A percentile compares a stretch with the other conserved stretches of the same genome.
These are phyloP conservation scores for Oenanthe oenanthe DNA, from an alignment of 2,113 vertebrate genomes.

Conservation along the genomic window DNA sequence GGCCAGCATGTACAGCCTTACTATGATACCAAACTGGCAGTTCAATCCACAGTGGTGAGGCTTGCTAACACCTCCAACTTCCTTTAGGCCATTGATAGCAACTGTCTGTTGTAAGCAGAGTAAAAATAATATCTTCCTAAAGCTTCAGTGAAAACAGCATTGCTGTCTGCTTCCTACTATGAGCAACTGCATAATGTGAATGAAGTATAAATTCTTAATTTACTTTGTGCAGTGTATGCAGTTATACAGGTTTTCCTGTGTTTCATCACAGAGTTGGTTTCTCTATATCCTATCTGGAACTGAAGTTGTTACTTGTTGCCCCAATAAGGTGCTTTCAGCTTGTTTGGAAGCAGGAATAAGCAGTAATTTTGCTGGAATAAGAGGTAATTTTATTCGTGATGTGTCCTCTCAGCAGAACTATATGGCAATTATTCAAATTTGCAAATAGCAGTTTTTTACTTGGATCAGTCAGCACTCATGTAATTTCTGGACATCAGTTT, in stretches of 20 bases:
- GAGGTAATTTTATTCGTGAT: not conserved
- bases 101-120: not conserved
- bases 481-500: not conserved
- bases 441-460: not conserved
- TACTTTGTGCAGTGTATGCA: not conserved
- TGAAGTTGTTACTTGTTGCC: not conserved
- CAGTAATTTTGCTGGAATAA: not conserved
- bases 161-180: not conserved
- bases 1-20: not conserved
- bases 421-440: not conserved
- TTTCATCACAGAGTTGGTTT: constrained; percentile 5
- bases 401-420: not conserved
- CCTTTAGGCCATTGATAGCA: not conserved
- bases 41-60: not conserved
- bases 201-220: constrained; percentile 15
- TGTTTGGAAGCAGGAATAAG: not conserved
- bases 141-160: not conserved
- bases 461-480: not conserved
- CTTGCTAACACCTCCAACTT: not conserved
- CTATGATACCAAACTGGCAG: not conserved
- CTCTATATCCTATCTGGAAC: not conserved
- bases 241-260: constrained; percentile 28
- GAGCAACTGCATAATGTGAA: not conserved
- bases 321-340: not conserved
- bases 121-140: not conserved